phyloP scores from a whole-genome alignment of 37 sponge, comb jelly and placozoan species.

The Ianthella basta region DNA sequence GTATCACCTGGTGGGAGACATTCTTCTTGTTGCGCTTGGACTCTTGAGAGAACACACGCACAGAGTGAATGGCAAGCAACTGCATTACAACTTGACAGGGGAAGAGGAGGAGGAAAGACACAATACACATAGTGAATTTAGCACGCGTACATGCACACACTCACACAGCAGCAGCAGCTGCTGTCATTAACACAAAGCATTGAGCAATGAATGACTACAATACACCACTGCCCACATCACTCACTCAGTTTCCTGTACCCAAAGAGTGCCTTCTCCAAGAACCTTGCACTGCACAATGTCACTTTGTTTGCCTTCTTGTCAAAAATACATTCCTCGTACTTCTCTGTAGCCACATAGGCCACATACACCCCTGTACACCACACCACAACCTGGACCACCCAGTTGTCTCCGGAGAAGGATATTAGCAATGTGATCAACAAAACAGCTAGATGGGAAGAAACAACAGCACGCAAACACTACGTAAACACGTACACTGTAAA shows the following conservation, averaged over 20 bases:
- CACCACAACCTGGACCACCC: background rate
- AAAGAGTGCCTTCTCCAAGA: background rate
- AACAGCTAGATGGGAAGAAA: conserved; percentile 12
- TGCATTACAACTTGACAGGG: conserved; percentile 8
- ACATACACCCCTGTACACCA: conserved; percentile 10
- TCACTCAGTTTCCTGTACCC: conserved; percentile 18
- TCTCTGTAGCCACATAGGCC: conserved; percentile 28
- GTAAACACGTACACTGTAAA: background rate
- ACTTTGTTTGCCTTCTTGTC: conserved; percentile 3
- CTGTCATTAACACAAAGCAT: background rate
- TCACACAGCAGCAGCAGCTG: background rate
- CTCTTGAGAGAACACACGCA: conserved; percentile 13
- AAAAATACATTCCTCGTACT: conserved; percentile 29
- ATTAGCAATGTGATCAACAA: conserved; percentile 2
- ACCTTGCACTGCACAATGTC: background rate
- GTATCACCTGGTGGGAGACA: background rate
- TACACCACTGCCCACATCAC: background rate
- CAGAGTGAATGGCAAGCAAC: background rate
- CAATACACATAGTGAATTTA: background rate
- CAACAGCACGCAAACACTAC: background rate
- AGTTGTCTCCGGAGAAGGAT: background rate
- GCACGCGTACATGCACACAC: background rate
- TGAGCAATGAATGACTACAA: background rate
- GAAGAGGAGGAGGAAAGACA: background rate
- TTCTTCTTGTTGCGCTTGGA: background rate